A percentile compares a stretch with the other conserved stretches of the same genome.
phyloP scores from a whole-genome alignment of 2,113 vertebrate genomes.

The Arothron firmamentum region DNA sequence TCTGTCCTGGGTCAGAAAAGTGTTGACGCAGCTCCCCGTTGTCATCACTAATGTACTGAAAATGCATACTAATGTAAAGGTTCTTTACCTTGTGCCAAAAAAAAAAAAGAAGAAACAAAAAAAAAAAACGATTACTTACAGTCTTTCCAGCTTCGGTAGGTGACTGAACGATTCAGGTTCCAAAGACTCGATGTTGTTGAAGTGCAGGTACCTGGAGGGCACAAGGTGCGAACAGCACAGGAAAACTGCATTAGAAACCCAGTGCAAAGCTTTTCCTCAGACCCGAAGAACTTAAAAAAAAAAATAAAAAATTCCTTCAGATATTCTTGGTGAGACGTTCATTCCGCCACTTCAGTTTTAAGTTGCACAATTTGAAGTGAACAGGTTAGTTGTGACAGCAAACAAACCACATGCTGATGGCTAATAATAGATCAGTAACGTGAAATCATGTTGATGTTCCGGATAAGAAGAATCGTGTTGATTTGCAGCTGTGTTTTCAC shows the following conservation, averaged over 20 bases:
- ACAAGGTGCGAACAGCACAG: constrained; percentile 32
- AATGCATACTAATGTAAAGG: background rate
- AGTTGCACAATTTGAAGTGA: no score
- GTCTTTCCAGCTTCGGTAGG: constrained; percentile 92
- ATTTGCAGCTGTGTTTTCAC: no score
- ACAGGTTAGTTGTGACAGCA: no score
- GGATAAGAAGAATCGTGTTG: no score
- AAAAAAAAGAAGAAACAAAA: constrained; percentile 35
- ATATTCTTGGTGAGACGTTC: no score
- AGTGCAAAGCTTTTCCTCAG: background rate
- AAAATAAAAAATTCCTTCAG: no score
- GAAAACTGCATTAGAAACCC: constrained; percentile 16
- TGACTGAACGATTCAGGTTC: constrained; percentile 92
- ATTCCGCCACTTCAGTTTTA: no score
- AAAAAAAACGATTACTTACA: constrained; percentile 82
- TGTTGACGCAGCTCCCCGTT: background rate
- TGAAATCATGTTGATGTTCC: no score
- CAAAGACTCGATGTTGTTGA: constrained; percentile 96
- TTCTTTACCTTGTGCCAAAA: background rate
- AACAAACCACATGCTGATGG: no score
- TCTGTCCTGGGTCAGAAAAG: no score
- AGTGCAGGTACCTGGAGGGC: constrained; percentile 91
- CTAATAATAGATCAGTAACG: no score
- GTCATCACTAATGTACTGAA: background rate
- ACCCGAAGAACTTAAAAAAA: background rate